Conservation (phyloP, 2,888 invertebrate species). For the Lasioglossum pauxillum region DNA sequence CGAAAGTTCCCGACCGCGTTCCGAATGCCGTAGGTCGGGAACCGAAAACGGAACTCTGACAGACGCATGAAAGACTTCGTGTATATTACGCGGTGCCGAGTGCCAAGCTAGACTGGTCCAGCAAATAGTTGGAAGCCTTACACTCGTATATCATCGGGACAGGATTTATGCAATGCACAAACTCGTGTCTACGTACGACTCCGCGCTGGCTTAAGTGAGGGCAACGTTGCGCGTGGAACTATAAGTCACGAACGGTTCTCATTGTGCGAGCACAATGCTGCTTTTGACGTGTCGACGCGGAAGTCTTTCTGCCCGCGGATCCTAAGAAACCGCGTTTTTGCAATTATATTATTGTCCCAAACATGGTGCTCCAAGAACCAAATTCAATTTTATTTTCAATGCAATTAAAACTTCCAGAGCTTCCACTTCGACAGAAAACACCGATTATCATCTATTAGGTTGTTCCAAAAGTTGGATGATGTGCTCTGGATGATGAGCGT, state of each 20-base stretch:
- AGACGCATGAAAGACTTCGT: constrained; percentile 25
- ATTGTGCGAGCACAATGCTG: constrained; percentile 20
- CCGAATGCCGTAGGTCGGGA: constrained; percentile 2
- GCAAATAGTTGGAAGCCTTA: constrained; percentile 75
- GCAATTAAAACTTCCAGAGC: neutral
- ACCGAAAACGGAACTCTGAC: constrained; percentile 35
- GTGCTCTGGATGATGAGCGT: no score
- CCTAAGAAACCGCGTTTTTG: neutral
- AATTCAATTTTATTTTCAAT: neutral
- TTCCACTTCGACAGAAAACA: neutral
- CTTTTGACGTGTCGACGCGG: constrained; percentile 28
- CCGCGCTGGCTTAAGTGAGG: constrained; percentile 60
- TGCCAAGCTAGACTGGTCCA: constrained; percentile 69
- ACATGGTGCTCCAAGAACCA: neutral
- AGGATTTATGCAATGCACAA: constrained; percentile 70
- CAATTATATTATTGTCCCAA: neutral
- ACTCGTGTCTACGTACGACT: constrained; percentile 59
- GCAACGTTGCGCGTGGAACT: constrained; percentile 37
- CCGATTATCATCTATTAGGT: no score
- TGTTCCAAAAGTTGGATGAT: no score
- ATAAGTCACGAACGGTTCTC: constrained; percentile 45
- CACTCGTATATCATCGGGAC: constrained; percentile 74
- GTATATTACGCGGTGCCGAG: constrained; percentile 35
- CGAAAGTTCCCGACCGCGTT: constrained; percentile 3
- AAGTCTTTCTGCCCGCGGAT: neutral